Evolutionary conservation across 2,888 invertebrate genomes (phyloP).

Genomic region (Apodemia duryi): DNA sequence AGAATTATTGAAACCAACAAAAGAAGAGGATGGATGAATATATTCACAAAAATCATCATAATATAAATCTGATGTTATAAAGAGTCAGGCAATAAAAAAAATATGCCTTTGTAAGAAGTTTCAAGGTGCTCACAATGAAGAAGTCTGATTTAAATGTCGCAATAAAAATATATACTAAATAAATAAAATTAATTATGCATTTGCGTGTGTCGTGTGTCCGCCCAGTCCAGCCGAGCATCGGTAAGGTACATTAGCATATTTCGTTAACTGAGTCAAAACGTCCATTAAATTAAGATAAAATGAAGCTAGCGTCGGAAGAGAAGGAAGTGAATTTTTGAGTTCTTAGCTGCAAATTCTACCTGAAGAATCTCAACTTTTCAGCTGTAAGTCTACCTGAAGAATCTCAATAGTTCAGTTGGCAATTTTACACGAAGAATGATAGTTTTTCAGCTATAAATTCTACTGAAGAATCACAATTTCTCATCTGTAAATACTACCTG

Average conservation of each 20-base stretch:
- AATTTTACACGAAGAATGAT: too few species aligned
- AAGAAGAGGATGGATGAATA: neutral
- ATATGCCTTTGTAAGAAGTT: neutral
- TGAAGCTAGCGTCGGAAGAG: constrained; percentile 15
- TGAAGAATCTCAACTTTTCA: too few species aligned
- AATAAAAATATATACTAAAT: neutral
- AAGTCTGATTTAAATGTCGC: neutral
- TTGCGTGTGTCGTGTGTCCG: constrained; percentile 56
- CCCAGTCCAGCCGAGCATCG: constrained; percentile 63
- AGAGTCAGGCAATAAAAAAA: neutral
- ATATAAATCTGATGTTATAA: neutral
- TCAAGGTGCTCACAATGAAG: neutral
- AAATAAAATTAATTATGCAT: constrained; percentile 6
- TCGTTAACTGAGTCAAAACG: constrained; percentile 47
- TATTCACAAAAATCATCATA: neutral
- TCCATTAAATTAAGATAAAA: constrained; percentile 34
- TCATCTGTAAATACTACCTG: neutral
- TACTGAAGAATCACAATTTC: neutral
- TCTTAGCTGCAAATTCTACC: too few species aligned
- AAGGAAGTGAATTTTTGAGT: neutral
- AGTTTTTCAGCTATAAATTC: too few species aligned
- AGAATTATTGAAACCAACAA: neutral
- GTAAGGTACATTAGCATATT: constrained; percentile 53
- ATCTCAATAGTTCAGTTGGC: too few species aligned
- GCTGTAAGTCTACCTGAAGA: too few species aligned